Percentiles rank a stretch among this genome's conserved stretches.
phyloP scores from a whole-genome alignment of 2,113 vertebrate genomes.

The Aldabrachelys gigantea region DNA sequence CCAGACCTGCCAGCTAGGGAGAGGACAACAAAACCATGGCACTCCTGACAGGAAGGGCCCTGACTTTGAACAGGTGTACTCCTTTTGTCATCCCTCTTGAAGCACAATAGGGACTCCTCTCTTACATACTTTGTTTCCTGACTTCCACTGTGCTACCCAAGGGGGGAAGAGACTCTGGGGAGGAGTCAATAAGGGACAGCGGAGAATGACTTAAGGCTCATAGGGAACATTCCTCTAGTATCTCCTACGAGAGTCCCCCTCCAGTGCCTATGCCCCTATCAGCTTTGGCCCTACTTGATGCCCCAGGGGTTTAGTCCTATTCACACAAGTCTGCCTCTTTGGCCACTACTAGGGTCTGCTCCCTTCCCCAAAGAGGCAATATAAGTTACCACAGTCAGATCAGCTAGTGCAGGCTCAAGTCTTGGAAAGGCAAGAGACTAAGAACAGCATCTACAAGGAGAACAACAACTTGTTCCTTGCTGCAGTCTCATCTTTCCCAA shows the following conservation, averaged over 20 bases:
- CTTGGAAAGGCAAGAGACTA: background rate
- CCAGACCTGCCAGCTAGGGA: background rate
- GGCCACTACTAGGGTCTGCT: too few relatives aligned
- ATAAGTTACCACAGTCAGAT: background rate
- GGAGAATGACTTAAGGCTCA: background rate
- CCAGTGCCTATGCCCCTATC: background rate
- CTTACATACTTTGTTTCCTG: background rate
- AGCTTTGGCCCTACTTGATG: background rate
- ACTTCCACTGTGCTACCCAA: too few relatives aligned
- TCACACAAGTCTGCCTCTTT: too few relatives aligned
- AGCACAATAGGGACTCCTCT: background rate
- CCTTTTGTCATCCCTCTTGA: background rate
- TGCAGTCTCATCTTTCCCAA: background rate
- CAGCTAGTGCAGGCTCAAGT: fast-evolving
- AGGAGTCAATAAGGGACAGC: background rate
- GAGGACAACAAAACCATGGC: background rate
- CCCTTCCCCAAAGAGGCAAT: too few relatives aligned
- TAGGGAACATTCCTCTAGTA: background rate
- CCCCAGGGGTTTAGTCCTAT: background rate
- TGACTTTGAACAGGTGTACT: background rate
- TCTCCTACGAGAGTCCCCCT: background rate
- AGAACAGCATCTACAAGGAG: fast-evolving
- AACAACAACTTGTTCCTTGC: fast-evolving
- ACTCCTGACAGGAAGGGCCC: background rate
- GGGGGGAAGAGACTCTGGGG: too few relatives aligned